phyloP scores from a whole-genome alignment of 2,797 vertebrate genomes.

The Synaphobranchus kaupii region DNA sequence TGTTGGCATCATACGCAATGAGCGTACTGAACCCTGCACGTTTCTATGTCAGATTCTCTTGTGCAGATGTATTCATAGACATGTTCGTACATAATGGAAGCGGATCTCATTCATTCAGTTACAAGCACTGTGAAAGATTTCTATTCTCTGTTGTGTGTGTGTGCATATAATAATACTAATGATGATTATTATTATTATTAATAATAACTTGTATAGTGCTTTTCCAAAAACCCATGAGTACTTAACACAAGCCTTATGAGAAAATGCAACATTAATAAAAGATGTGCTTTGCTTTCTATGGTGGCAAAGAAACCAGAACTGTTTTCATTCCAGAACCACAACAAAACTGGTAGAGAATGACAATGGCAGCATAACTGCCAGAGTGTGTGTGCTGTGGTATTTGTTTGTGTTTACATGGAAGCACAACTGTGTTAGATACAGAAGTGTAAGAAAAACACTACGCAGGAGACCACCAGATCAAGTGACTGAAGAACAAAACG shows the following conservation, averaged over 20 bases:
- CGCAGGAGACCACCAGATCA: not conserved
- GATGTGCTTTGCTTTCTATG: too few relatives aligned
- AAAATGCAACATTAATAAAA: not conserved
- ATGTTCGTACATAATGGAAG: constrained; percentile 5
- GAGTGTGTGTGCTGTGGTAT: not conserved
- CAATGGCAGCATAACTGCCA: not conserved
- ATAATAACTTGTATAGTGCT: too few relatives aligned
- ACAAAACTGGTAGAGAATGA: not conserved
- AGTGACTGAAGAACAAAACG: not conserved
- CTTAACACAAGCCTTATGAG: too few relatives aligned
- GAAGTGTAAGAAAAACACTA: not conserved
- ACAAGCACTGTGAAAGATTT: not conserved
- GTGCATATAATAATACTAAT: not conserved
- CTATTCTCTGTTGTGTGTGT: not conserved
- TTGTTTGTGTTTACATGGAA: not conserved
- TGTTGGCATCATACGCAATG: not conserved
- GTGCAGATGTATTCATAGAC: not conserved
- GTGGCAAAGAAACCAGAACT: too few relatives aligned
- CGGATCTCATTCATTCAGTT: not conserved
- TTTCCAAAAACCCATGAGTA: too few relatives aligned
- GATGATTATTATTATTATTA: too few relatives aligned
- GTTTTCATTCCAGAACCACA: not conserved
- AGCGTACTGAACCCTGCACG: not conserved
- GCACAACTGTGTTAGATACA: not conserved
- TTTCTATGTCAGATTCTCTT: not conserved